These are phyloP conservation scores for Drosophila ercepeae DNA, from an alignment of 1,140 invertebrate genomes.

Conservation along the genomic window DNA sequence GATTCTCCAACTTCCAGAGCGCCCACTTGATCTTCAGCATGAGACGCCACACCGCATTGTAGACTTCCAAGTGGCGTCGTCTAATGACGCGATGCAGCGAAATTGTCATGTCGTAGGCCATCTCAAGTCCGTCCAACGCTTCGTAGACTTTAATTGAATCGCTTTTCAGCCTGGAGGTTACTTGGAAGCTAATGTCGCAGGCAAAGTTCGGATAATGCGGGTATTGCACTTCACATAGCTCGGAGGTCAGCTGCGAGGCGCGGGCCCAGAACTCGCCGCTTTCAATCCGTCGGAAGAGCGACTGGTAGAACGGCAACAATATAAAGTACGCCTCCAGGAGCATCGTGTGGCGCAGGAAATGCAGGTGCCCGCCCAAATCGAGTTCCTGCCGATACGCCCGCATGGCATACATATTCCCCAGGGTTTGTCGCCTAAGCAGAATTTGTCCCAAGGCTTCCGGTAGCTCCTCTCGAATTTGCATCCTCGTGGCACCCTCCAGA, in stretches of 20 bases:
- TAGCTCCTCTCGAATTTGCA: conserved; percentile 30
- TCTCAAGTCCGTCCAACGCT: conserved; percentile 59
- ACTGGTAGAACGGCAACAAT: conserved; percentile 61
- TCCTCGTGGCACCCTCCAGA: conserved; percentile 10
- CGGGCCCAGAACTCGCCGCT: conserved; percentile 54
- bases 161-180: conserved; percentile 35
- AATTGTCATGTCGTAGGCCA: conserved; percentile 53
- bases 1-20: conserved; percentile 66
- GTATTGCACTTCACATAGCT: conserved; percentile 53
- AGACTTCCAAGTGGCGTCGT: conserved; percentile 42
- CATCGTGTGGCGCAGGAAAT: conserved; percentile 67
- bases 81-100: conserved; percentile 54
- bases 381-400: conserved; percentile 59
- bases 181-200: conserved; percentile 35
- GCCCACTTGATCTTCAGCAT: conserved; percentile 81
- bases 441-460: conserved; percentile 33
- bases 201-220: conserved; percentile 36
- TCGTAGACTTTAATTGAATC: conserved; percentile 54
- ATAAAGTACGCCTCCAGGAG: conserved; percentile 70
- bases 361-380: conserved; percentile 47
- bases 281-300: conserved; percentile 74
- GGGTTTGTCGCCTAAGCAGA: conserved; percentile 42
- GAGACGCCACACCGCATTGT: conserved; percentile 74
- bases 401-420: conserved; percentile 67
- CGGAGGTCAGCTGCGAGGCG: conserved; percentile 43